These are phyloP conservation scores for Bovichtus variegatus DNA, from an alignment of 2,797 vertebrate genomes.

Conservation along the genomic window DNA sequence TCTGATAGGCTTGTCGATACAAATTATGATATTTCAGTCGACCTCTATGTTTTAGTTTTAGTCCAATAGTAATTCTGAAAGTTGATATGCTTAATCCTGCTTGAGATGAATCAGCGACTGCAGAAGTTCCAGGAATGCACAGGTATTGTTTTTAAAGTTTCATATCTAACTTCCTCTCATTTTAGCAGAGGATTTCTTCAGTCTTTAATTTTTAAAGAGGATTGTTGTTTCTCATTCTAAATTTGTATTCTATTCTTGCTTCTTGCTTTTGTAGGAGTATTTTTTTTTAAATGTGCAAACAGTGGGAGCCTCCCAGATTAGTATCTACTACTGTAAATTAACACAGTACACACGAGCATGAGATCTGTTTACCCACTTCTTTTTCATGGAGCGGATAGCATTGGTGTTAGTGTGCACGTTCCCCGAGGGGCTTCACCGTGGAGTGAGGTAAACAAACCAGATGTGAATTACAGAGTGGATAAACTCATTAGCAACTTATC, in stretches of 20 bases:
- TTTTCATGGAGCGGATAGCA: constrained; percentile 18
- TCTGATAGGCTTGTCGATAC: too few relatives aligned
- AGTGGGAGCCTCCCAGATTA: constrained; percentile 14
- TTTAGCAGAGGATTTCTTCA: neutral
- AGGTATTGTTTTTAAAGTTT: neutral
- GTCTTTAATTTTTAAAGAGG: neutral
- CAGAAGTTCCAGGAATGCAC: neutral
- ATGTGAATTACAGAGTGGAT: constrained; percentile 49
- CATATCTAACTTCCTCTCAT: neutral
- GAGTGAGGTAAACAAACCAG: constrained; percentile 54
- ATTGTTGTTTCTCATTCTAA: neutral
- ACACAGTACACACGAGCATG: constrained; percentile 2
- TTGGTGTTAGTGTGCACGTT: constrained; percentile 6
- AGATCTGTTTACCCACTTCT: constrained; percentile 45
- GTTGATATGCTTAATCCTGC: neutral
- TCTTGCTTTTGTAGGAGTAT: neutral
- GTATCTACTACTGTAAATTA: constrained; percentile 40
- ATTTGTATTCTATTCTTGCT: constrained; percentile 11
- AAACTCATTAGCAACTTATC: constrained; percentile 62
- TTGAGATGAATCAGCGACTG: neutral
- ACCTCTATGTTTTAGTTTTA: neutral
- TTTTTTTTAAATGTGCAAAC: constrained; percentile 24
- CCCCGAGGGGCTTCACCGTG: constrained; percentile 25
- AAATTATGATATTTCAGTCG: neutral
- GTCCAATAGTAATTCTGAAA: neutral